A percentile compares a stretch with the other conserved stretches of the same genome.
Evolutionary conservation across 1,140 invertebrate genomes (phyloP).

Genomic region (Drosophila kepulauana): DNA sequence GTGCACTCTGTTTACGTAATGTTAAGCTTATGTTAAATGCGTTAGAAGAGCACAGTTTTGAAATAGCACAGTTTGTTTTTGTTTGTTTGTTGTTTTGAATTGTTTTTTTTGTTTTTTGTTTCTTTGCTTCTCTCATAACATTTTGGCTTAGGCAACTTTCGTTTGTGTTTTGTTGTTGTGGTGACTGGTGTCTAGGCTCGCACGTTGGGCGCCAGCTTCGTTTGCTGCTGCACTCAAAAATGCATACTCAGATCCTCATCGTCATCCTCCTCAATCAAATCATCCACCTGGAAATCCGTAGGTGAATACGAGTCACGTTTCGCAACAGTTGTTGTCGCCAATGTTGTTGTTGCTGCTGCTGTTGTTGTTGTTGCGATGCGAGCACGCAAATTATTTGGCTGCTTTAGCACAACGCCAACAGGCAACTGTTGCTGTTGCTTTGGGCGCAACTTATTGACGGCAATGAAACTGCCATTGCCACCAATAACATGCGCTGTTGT

Average conservation of each 20-base stretch:
- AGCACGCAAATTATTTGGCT: constrained; percentile 28
- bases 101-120: background rate
- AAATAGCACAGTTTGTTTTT: constrained; percentile 33
- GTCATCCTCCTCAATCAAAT: constrained; percentile 65
- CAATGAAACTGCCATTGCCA: background rate
- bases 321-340: background rate
- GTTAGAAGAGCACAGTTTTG: constrained; percentile 43
- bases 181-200: background rate
- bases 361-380: constrained; percentile 29
- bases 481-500: constrained; percentile 6
- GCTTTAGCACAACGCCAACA: constrained; percentile 41
- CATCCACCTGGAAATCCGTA: constrained; percentile 64
- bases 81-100: background rate
- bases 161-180: constrained; percentile 2
- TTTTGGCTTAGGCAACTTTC: constrained; percentile 68
- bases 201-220: background rate
- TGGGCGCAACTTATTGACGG: background rate
- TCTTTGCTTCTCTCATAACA: constrained; percentile 25
- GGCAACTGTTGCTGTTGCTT: constrained; percentile 25
- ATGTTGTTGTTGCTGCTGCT: background rate
- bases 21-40: constrained; percentile 68
- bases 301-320: constrained; percentile 48
- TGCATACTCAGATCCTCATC: constrained; percentile 42
- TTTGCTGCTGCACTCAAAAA: constrained; percentile 30
- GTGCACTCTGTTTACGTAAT: constrained; percentile 30